Evolutionary conservation across 2,888 invertebrate genomes (phyloP).

Genomic region (Trisateles emortualis): DNA sequence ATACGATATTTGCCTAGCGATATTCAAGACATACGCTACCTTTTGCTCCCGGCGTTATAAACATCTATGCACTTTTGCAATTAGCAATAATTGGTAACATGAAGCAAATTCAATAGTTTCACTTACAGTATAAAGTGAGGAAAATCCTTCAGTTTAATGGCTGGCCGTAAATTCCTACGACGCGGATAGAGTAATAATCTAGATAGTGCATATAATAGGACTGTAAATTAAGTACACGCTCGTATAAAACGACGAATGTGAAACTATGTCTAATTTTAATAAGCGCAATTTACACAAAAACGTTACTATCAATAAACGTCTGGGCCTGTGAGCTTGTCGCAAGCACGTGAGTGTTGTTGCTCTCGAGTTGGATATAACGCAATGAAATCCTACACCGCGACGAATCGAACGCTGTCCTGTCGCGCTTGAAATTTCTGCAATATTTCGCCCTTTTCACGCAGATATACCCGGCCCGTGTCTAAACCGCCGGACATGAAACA

Average conservation of each 20-base stretch:
- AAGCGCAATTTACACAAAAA: constrained; percentile 68
- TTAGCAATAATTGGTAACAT: constrained; percentile 50
- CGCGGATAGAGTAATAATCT: constrained; percentile 51
- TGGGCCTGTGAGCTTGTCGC: constrained; percentile 61
- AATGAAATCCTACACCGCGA: constrained; percentile 85
- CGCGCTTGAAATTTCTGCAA: constrained; percentile 85
- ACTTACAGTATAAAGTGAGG: constrained; percentile 36
- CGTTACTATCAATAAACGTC: constrained; percentile 79
- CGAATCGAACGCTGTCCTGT: constrained; percentile 86
- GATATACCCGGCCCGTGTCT: constrained; percentile 83
- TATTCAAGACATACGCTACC: constrained; percentile 62
- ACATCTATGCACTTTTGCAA: constrained; percentile 45
- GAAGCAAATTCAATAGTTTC: constrained; percentile 29
- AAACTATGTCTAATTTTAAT: constrained; percentile 72
- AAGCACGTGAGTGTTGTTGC: constrained; percentile 71
- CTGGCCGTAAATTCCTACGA: constrained; percentile 59
- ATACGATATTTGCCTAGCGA: constrained; percentile 67
- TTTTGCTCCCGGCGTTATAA: constrained; percentile 58
- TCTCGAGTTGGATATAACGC: constrained; percentile 71
- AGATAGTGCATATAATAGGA: constrained; percentile 50
- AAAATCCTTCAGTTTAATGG: constrained; percentile 58
- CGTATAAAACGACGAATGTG: constrained; percentile 57
- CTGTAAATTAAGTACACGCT: constrained; percentile 55
- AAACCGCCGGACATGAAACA: constrained; percentile 85
- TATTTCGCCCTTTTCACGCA: constrained; percentile 86